Evolutionary conservation across 1,140 invertebrate species (phyloP).

Genomic region (Cyclina sinensis): DNA sequence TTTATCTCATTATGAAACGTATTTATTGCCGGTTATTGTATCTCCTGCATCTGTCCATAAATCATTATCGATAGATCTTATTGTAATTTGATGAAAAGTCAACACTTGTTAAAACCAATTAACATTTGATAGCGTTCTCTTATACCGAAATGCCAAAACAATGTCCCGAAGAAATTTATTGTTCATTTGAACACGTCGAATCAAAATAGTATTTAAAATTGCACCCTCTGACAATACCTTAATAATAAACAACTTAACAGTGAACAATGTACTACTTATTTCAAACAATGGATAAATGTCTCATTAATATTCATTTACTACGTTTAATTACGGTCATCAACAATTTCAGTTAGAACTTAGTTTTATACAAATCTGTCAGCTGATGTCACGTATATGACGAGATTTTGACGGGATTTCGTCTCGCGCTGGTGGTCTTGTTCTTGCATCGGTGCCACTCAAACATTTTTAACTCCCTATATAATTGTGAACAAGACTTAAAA

Average conservation of each 20-base stretch:
- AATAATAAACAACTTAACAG: neutral
- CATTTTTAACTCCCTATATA: neutral
- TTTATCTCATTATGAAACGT: too few relatives aligned
- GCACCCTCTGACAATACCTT: neutral
- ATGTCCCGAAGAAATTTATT: too few relatives aligned
- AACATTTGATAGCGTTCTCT: too few relatives aligned
- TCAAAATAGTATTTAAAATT: too few relatives aligned
- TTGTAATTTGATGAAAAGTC: too few relatives aligned
- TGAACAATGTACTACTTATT: slow-evolving; percentile 35
- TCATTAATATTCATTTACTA: slow-evolving; percentile 23
- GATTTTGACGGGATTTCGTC: slow-evolving; percentile 31
- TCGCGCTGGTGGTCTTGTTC: neutral
- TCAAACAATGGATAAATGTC: neutral
- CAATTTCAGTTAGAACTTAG: slow-evolving; percentile 10
- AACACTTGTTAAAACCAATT: too few relatives aligned
- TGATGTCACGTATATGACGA: slow-evolving; percentile 17
- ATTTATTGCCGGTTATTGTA: too few relatives aligned
- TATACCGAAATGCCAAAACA: too few relatives aligned
- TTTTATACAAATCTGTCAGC: slow-evolving; percentile 35
- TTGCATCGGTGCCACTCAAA: neutral
- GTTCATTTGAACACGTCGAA: too few relatives aligned
- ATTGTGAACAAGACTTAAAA: too few relatives aligned
- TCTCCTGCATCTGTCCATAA: too few relatives aligned
- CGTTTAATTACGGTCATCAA: slow-evolving; percentile 40
- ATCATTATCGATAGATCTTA: too few relatives aligned